Base-by-base conservation (phyloP, 2,797 vertebrate genomes). In the Scolopax bukidnonensis region DNA sequence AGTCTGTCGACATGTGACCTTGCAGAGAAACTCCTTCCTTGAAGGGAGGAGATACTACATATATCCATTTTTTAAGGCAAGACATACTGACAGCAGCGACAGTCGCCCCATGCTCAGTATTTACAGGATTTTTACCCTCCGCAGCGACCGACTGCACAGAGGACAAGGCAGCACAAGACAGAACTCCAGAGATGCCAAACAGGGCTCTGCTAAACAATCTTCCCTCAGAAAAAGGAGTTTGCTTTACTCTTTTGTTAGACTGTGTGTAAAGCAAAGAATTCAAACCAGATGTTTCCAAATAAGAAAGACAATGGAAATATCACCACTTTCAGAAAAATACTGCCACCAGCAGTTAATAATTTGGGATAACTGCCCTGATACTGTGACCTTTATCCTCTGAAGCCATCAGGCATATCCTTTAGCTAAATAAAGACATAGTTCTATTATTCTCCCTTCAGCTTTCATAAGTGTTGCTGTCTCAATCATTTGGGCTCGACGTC, bases 201-300 rank as follows among this genome's bases (percentile, higher is more conserved):
- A 84, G 57, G 67, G 12, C 48, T 32, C 75, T 32, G 75, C 70
- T 51, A 59, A 79, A 54, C 56, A 32, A 48, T 10, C 40, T 16
- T 30, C 54, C 54, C 51, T 32, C 60, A 36, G 20, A 30, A 30
- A 30, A 54, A 56, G 33, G 32, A 61, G 64, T 9, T 28, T 11
- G 73, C 63, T 70, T 45, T 30, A 21, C 38, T 71, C 80, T 65
- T 50, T 32, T 68, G 70, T 57, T 24, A 84, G 65, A 50, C 69
- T 27, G 82, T 32, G 90, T 43, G 79, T 63, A 47, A 76, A 71
- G 83, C 68, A 50, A 64, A 38, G 54, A 51, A 92, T 45, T 19
- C 27, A 61, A 90, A 90, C 32, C 90, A 93, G 90, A 88, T 88
- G 90, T 63, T 53, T 48, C 75, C 38, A 81, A 84, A 76, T 57